phyloP scores from a whole-genome alignment of 2,888 invertebrate genomes.

The Dinocampus coccinellae region DNA sequence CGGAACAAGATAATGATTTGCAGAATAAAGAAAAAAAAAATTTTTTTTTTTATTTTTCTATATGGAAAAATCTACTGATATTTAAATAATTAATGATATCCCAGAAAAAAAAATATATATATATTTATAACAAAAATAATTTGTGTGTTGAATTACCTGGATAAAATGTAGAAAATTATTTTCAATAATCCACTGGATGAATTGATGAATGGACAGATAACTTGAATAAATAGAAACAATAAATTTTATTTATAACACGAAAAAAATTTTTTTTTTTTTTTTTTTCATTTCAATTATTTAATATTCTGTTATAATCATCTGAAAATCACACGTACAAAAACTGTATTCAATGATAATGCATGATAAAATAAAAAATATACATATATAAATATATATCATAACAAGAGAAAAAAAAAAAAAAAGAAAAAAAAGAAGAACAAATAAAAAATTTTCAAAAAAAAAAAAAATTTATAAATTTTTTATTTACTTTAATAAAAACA shows the following conservation, averaged over 20 bases:
- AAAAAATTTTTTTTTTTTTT: not conserved
- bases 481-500: not conserved
- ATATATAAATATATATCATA: too few species aligned
- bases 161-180: not conserved
- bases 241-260: not conserved
- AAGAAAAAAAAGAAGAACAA: too few species aligned
- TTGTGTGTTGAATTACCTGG: not conserved
- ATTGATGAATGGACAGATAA: not conserved
- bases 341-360: too few species aligned
- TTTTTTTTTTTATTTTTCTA: too few species aligned
- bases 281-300: too few species aligned
- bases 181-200: not conserved
- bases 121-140: too few species aligned
- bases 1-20: not conserved
- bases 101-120: not conserved
- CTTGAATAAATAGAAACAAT: not conserved
- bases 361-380: too few species aligned
- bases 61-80: not conserved
- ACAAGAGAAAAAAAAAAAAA: too few species aligned
- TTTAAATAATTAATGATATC: too few species aligned
- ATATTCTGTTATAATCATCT: too few species aligned
- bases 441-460: not conserved
- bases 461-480: not conserved
- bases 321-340: too few species aligned
- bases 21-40: not conserved